These are phyloP conservation scores for Toxotes jaculatrix DNA, from an alignment of 2,113 vertebrate genomes.

Conservation along the genomic window DNA sequence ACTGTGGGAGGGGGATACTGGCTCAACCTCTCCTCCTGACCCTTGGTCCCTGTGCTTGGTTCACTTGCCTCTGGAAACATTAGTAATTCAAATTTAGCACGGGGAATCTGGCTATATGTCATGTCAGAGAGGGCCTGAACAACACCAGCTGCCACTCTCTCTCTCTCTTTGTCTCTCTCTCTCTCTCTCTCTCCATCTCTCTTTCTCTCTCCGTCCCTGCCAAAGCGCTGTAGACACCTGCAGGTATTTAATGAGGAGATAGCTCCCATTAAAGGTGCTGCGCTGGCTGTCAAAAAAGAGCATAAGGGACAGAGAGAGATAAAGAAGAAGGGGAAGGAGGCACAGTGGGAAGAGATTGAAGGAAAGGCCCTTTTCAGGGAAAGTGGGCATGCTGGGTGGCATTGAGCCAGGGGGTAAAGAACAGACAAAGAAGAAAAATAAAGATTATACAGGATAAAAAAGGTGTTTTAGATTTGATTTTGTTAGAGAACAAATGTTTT, in stretches of 20 bases:
- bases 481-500: conserved; percentile 6
- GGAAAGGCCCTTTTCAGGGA: conserved; percentile 6
- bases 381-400: conserved; percentile 21
- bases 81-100: conserved; percentile 66
- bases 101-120: conserved; percentile 64
- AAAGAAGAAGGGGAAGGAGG: conserved; percentile 22
- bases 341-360: conserved; percentile 12
- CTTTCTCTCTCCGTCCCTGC: conserved; percentile 35
- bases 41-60: conserved; percentile 42
- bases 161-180: conserved; percentile 16
- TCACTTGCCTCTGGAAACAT: conserved; percentile 64
- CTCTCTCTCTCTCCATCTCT: conserved; percentile 30
- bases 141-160: conserved; percentile 35
- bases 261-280: conserved; percentile 78
- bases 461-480: conserved; percentile 11
- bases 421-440: conserved; percentile 9
- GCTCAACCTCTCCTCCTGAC: conserved; percentile 55
- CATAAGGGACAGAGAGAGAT: conserved; percentile 54
- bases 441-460: conserved; percentile 28
- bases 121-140: conserved; percentile 59
- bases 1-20: conserved; percentile 25
- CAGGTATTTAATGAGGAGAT: conserved; percentile 81
- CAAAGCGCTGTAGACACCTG: conserved; percentile 64
- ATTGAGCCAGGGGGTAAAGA: conserved; percentile 8
- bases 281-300: conserved; percentile 69